Conservation (phyloP, 1,140 invertebrate genomes). For the Condylostylus longicornis region DNA sequence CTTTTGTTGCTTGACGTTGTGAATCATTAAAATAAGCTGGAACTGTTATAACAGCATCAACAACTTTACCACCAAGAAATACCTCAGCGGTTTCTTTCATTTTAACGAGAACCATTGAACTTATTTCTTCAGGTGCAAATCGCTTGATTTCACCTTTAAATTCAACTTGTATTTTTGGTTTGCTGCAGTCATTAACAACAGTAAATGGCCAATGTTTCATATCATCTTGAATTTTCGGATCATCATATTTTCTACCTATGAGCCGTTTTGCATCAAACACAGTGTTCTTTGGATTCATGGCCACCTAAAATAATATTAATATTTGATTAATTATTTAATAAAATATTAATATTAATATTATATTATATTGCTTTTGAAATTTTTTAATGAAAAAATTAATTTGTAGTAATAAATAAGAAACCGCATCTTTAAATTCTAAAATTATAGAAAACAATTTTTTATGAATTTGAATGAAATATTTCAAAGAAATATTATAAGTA, state of each 20-base stretch:
- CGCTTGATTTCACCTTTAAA: slow-evolving; percentile 60
- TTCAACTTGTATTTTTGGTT: slow-evolving; percentile 61
- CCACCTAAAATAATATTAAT: slow-evolving; percentile 32
- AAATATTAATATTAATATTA: background rate
- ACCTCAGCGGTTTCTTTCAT: slow-evolving; percentile 55
- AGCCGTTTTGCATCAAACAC: slow-evolving; percentile 70
- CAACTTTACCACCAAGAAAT: slow-evolving; percentile 38
- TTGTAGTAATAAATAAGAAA: no score
- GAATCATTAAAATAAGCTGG: slow-evolving; percentile 53
- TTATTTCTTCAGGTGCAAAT: slow-evolving; percentile 74
- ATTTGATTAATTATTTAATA: background rate
- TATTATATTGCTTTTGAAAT: background rate
- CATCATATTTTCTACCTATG: slow-evolving; percentile 62
- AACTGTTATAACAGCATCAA: slow-evolving; percentile 52
- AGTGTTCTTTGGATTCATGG: slow-evolving; percentile 75
- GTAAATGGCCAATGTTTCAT: slow-evolving; percentile 69
- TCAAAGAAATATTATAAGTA: no score
- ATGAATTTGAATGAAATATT: no score
- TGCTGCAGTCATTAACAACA: slow-evolving; percentile 48
- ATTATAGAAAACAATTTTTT: no score
- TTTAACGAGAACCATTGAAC: slow-evolving; percentile 70
- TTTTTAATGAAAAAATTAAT: background rate
- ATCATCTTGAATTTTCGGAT: slow-evolving; percentile 56
- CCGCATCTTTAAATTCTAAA: no score
- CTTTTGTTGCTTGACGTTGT: slow-evolving; percentile 54